Evolutionary conservation across 2,888 invertebrate species (phyloP).

Genomic region (Sialis lutaria): DNA sequence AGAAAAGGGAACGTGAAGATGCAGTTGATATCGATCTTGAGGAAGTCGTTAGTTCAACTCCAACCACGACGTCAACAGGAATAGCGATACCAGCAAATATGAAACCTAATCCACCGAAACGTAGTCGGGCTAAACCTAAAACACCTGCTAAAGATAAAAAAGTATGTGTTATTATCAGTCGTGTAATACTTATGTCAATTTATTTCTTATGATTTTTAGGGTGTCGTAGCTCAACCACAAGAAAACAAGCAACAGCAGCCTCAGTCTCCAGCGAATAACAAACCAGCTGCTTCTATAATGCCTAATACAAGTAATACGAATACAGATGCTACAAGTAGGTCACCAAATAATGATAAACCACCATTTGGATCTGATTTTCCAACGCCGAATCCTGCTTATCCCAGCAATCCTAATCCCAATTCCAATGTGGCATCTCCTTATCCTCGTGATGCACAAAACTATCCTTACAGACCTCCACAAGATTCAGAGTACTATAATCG

Average conservation of each 20-base stretch:
- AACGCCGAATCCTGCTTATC: neutral
- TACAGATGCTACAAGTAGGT: constrained; percentile 26
- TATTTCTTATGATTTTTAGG: neutral
- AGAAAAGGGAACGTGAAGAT: constrained; percentile 61
- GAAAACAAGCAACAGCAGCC: constrained; percentile 5
- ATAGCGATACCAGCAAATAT: constrained; percentile 1
- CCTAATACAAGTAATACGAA: constrained; percentile 17
- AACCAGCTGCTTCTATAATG: constrained; percentile 35
- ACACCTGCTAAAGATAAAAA: constrained; percentile 13
- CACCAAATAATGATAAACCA: constrained; percentile 25
- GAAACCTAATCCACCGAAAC: constrained; percentile 15
- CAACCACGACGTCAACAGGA: constrained; percentile 11
- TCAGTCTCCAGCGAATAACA: constrained; percentile 11
- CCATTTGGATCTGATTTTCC: constrained; percentile 12
- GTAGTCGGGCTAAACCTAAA: constrained; percentile 10
- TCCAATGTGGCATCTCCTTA: neutral
- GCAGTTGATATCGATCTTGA: constrained; percentile 69
- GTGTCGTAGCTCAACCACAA: constrained; percentile 1
- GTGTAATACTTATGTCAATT: neutral
- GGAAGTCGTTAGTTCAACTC: constrained; percentile 41
- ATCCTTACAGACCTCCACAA: neutral
- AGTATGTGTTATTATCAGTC: neutral
- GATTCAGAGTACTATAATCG: neutral
- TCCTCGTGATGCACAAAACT: neutral
- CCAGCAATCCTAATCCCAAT: neutral